Evolutionary conservation across 1,140 invertebrate species (phyloP).

Genomic region (Cephus cinctus): DNA sequence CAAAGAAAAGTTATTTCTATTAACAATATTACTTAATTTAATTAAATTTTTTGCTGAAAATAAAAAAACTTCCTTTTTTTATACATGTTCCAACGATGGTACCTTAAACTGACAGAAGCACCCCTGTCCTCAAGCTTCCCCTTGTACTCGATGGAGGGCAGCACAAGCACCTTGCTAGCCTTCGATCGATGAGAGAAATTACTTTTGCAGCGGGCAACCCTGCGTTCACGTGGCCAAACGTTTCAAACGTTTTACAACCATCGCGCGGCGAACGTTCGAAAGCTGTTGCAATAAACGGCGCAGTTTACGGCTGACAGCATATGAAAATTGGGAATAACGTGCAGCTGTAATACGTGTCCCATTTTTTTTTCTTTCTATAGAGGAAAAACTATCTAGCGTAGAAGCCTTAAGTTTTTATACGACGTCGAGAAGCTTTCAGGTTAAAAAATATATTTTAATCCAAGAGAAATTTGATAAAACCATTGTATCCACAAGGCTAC

Average conservation of each 20-base stretch:
- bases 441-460: constrained; percentile 13
- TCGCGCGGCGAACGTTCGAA: constrained; percentile 15
- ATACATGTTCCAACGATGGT: too few species aligned
- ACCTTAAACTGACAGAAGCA: too few species aligned
- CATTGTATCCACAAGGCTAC: constrained; percentile 8
- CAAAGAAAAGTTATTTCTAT: too few species aligned
- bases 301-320: constrained; percentile 19
- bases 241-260: constrained; percentile 30
- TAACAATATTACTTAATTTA: too few species aligned
- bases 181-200: constrained; percentile 30
- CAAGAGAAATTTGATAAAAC: constrained; percentile 19
- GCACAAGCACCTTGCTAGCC: constrained; percentile 17
- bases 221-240: constrained; percentile 18
- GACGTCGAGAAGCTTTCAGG: not conserved
- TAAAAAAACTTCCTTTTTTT: too few species aligned
- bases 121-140: constrained; percentile 19
- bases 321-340: constrained; percentile 24
- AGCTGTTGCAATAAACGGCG: constrained; percentile 20
- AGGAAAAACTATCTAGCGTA: too few species aligned
- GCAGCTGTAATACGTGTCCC: not conserved
- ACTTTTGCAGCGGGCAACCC: constrained; percentile 16
- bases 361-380: not conserved
- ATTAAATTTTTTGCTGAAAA: too few species aligned
- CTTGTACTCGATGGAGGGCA: constrained; percentile 25
- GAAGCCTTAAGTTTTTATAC: too few species aligned